Conservation (phyloP, 2,113 vertebrate genomes). For the Aleadryas rufinucha region DNA sequence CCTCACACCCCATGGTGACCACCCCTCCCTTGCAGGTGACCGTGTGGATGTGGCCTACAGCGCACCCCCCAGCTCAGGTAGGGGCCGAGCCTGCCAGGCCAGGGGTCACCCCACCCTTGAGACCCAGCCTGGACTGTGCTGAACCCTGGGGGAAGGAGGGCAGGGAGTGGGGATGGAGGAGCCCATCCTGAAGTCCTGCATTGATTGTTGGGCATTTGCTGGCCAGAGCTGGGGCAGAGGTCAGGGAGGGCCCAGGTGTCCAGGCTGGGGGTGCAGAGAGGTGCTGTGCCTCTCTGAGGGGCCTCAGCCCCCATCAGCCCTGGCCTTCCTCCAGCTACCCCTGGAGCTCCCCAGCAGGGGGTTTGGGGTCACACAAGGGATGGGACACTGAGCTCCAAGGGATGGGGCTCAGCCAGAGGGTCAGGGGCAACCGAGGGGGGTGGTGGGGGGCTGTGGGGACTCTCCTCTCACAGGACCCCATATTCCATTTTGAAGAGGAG, state of each 20-base stretch:
- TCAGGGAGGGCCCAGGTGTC: neutral
- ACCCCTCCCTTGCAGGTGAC: conserved; percentile 5
- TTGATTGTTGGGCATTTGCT: neutral
- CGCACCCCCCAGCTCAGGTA: conserved; percentile 18
- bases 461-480: neutral
- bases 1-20: neutral
- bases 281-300: neutral
- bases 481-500: neutral
- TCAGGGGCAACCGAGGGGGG: neutral
- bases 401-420: neutral
- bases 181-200: neutral
- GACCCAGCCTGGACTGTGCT: neutral
- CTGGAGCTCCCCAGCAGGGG: fast-evolving
- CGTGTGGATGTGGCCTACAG: conserved; percentile 13
- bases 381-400: neutral
- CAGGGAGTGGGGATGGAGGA: neutral
- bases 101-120: fast-evolving
- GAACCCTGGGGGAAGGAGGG: neutral
- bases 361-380: neutral
- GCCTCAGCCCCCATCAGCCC: neutral
- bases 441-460: neutral
- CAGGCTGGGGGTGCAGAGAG: neutral
- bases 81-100: neutral
- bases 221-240: neutral
- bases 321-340: neutral